phyloP scores from a whole-genome alignment of 2,888 invertebrate species.

The Eretmocerus hayati region DNA sequence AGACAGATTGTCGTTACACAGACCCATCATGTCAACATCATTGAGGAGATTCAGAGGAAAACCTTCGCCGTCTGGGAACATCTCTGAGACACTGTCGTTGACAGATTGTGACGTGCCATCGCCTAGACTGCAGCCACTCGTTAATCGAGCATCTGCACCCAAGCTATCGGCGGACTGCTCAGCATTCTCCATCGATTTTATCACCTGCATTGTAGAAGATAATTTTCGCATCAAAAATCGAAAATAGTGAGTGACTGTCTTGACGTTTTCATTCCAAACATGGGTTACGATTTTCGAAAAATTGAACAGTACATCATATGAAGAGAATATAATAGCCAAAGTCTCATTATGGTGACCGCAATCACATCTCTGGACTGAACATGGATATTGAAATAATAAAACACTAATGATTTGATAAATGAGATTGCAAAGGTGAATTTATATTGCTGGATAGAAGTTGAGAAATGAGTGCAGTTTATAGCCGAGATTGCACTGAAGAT shows the following conservation, averaged over 20 bases:
- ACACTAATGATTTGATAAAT: too few relatives aligned
- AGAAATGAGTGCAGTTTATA: background rate
- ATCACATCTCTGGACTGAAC: too few relatives aligned
- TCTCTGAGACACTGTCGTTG: constrained; percentile 32
- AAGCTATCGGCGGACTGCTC: constrained; percentile 35
- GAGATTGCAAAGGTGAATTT: too few relatives aligned
- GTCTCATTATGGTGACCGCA: too few relatives aligned
- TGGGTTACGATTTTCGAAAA: too few relatives aligned
- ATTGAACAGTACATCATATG: too few relatives aligned
- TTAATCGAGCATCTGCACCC: constrained; percentile 13
- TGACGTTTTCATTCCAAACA: too few relatives aligned
- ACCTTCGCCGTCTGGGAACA: constrained; percentile 40
- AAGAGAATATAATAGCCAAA: too few relatives aligned
- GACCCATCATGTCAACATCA: constrained; percentile 40
- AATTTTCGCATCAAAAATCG: too few relatives aligned
- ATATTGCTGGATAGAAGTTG: too few relatives aligned
- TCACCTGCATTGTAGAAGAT: constrained; percentile 50
- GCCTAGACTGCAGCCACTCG: constrained; percentile 15
- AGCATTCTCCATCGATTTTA: constrained; percentile 63
- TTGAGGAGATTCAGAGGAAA: constrained; percentile 41
- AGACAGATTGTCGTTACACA: constrained; percentile 36
- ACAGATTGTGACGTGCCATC: constrained; percentile 16
- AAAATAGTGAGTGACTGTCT: too few relatives aligned
- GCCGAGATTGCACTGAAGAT: background rate
- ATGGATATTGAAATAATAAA: too few relatives aligned